These are phyloP conservation scores for Tonatia bakeri DNA, from an alignment of 2,113 vertebrate species.

Conservation along the genomic window DNA sequence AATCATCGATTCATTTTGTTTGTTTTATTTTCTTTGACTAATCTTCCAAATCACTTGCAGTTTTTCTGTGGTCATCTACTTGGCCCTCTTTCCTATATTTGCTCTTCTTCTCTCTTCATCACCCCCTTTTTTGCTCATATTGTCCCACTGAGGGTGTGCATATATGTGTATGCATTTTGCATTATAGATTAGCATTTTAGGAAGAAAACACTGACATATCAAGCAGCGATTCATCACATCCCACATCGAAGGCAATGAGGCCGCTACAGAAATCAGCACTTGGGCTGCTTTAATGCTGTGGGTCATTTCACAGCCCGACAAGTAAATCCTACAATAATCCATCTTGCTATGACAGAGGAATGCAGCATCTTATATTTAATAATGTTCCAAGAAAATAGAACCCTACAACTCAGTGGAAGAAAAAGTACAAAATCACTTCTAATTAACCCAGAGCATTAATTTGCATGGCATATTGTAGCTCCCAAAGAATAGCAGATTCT, in stretches of 20 bases:
- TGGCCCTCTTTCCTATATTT: background rate
- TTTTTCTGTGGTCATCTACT: background rate
- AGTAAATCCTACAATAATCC: conserved; percentile 54
- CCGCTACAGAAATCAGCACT: background rate
- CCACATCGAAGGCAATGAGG: conserved; percentile 50
- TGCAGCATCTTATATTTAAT: conserved; percentile 27
- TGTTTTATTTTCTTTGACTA: background rate
- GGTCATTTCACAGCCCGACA: conserved; percentile 63
- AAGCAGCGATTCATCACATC: conserved; percentile 24
- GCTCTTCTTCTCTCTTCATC: background rate
- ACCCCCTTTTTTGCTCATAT: rapidly evolving
- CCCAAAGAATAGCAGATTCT: background rate
- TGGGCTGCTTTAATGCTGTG: conserved; percentile 18
- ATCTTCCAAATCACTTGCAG: background rate
- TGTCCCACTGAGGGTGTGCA: background rate
- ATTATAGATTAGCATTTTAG: conserved; percentile 25
- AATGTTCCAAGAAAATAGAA: background rate
- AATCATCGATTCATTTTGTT: background rate
- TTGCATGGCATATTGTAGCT: background rate
- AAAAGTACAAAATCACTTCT: background rate
- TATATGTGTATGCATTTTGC: background rate
- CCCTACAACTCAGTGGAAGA: background rate
- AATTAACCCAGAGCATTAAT: background rate
- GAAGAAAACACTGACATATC: background rate
- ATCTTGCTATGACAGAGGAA: conserved; percentile 49